Percentiles rank a stretch among this genome's conserved stretches.
Conservation (phyloP, 2,888 invertebrate genomes). For the Liposcelis brunnea region DNA sequence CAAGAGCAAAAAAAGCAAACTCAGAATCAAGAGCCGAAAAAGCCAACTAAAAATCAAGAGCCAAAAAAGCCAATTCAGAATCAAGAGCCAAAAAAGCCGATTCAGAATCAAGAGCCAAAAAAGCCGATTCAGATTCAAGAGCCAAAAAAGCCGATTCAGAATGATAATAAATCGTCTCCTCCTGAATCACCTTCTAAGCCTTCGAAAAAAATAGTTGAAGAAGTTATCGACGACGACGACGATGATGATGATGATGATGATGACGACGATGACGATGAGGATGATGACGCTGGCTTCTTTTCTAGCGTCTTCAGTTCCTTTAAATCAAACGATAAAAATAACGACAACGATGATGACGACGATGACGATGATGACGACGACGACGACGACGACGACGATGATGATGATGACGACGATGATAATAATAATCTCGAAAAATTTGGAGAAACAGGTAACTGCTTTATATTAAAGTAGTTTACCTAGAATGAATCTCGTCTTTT, state of each 20-base stretch:
- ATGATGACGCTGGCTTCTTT: conserved; percentile 23
- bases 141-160: neutral
- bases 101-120: no score
- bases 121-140: conserved; percentile 11
- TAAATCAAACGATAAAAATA: conserved; percentile 16
- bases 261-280: conserved; percentile 24
- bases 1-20: neutral
- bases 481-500: conserved; percentile 25
- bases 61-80: no score
- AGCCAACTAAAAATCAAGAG: no score
- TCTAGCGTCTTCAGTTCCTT: no score
- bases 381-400: conserved; percentile 34
- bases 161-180: no score
- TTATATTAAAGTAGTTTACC: conserved; percentile 28
- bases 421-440: no score
- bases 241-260: conserved; percentile 40
- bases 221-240: conserved; percentile 25
- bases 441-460: conserved; percentile 15
- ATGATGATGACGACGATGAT: conserved; percentile 28
- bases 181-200: no score
- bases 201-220: no score
- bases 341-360: conserved; percentile 27
- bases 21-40: conserved; percentile 8
- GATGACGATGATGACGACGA: conserved; percentile 32
- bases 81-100: conserved; percentile 4